These are phyloP conservation scores for Megastigmus dorsalis DNA, from an alignment of 2,888 invertebrate genomes.

Conservation along the genomic window DNA sequence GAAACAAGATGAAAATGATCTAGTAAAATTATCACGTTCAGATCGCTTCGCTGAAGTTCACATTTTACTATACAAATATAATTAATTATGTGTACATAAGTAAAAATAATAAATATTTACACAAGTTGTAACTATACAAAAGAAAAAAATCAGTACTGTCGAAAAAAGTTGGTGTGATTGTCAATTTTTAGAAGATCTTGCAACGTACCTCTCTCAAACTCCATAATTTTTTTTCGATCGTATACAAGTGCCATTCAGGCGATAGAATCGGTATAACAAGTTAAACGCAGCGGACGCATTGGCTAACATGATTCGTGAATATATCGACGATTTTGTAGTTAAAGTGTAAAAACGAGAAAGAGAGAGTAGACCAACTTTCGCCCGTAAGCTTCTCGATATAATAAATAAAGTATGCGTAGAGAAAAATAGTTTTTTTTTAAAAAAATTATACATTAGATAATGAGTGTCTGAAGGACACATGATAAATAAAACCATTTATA, in stretches of 20 bases:
- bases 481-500: slow-evolving; percentile 70
- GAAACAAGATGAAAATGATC: slow-evolving; percentile 21
- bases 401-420: slow-evolving; percentile 47
- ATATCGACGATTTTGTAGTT: slow-evolving; percentile 17
- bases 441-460: slow-evolving; percentile 46
- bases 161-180: slow-evolving; percentile 68
- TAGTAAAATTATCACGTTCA: slow-evolving; percentile 53
- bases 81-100: slow-evolving; percentile 43
- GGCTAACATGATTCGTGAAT: background rate
- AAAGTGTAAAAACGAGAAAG: slow-evolving; percentile 45
- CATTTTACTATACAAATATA: slow-evolving; percentile 50
- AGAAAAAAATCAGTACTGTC: slow-evolving; percentile 65
- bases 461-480: slow-evolving; percentile 21
- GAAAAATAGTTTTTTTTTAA: slow-evolving; percentile 38
- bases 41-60: slow-evolving; percentile 57
- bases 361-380: slow-evolving; percentile 50
- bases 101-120: slow-evolving; percentile 72
- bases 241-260: slow-evolving; percentile 24
- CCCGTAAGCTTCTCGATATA: slow-evolving; percentile 48
- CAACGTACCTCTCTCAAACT: slow-evolving; percentile 32
- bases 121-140: slow-evolving; percentile 63
- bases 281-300: background rate
- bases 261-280: slow-evolving; percentile 23
- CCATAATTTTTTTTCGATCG: slow-evolving; percentile 14
- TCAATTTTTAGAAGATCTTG: slow-evolving; percentile 62